Evolutionary conservation across 2,888 invertebrate species (phyloP).

Genomic region (Drosophila kokeensis): DNA sequence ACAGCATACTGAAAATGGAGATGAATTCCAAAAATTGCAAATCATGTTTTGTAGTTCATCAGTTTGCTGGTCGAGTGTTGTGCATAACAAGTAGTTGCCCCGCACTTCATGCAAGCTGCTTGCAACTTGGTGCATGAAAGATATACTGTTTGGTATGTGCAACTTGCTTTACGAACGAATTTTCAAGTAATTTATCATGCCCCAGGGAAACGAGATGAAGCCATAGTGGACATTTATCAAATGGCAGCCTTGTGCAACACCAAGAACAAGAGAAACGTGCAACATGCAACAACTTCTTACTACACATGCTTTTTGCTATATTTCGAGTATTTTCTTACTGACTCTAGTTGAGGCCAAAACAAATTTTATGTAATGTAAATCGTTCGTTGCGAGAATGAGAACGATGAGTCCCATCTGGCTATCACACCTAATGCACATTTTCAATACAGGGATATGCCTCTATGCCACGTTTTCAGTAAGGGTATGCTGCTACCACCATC

Average conservation of each 20-base stretch:
- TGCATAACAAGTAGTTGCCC: conserved; percentile 24
- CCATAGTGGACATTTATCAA: conserved; percentile 66
- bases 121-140: conserved; percentile 16
- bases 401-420: conserved; percentile 43
- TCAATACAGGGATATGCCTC: background rate
- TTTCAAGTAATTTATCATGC: conserved; percentile 70
- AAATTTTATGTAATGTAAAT: conserved; percentile 62
- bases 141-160: conserved; percentile 41
- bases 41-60: background rate
- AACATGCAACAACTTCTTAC: conserved; percentile 7
- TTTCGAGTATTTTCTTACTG: conserved; percentile 19
- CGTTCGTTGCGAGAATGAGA: conserved; percentile 32
- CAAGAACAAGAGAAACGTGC: conserved; percentile 25
- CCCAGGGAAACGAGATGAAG: conserved; percentile 40
- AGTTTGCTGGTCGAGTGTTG: background rate
- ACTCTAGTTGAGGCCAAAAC: conserved; percentile 18
- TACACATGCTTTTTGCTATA: background rate
- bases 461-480: background rate
- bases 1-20: background rate
- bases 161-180: conserved; percentile 28
- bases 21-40: background rate
- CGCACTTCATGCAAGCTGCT: background rate
- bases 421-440: conserved; percentile 27
- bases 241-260: conserved; percentile 48
- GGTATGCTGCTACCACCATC: background rate